These are phyloP conservation scores for Poeciliopsis infans DNA, from an alignment of 2,797 vertebrate species.

Conservation along the genomic window DNA sequence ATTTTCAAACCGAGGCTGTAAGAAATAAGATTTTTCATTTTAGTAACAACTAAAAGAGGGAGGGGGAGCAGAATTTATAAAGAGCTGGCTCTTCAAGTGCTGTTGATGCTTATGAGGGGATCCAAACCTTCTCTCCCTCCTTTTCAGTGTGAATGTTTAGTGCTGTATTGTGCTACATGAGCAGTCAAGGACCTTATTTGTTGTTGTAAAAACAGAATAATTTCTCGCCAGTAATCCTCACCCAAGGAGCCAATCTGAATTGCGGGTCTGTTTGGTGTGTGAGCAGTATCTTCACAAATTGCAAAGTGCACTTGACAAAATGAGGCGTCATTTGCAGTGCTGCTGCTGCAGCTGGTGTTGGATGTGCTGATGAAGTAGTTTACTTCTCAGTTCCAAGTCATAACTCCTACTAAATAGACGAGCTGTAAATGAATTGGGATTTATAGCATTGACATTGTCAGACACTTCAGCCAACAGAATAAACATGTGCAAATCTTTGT, in stretches of 20 bases:
- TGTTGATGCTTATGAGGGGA: constrained; percentile 36
- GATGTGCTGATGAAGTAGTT: constrained; percentile 6
- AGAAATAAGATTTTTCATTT: constrained; percentile 57
- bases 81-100: constrained; percentile 11
- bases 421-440: constrained; percentile 21
- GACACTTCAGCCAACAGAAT: neutral
- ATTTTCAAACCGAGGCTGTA: constrained; percentile 43
- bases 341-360: constrained; percentile 4
- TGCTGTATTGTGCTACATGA: constrained; percentile 8
- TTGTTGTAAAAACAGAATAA: constrained; percentile 5
- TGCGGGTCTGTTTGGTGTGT: constrained; percentile 13
- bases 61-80: constrained; percentile 23
- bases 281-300: constrained; percentile 13
- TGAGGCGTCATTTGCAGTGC: constrained; percentile 13
- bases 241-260: neutral
- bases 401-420: constrained; percentile 15
- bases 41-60: constrained; percentile 28
- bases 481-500: constrained; percentile 5
- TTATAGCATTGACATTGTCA: constrained; percentile 29
- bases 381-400: constrained; percentile 19
- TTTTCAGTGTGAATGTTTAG: constrained; percentile 6
- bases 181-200: constrained; percentile 11
- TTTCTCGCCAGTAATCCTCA: constrained; percentile 12
- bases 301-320: constrained; percentile 14
- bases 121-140: constrained; percentile 24